These are phyloP conservation scores for Chaenodraco wilsoni DNA, from an alignment of 2,797 vertebrate species.

Conservation along the genomic window DNA sequence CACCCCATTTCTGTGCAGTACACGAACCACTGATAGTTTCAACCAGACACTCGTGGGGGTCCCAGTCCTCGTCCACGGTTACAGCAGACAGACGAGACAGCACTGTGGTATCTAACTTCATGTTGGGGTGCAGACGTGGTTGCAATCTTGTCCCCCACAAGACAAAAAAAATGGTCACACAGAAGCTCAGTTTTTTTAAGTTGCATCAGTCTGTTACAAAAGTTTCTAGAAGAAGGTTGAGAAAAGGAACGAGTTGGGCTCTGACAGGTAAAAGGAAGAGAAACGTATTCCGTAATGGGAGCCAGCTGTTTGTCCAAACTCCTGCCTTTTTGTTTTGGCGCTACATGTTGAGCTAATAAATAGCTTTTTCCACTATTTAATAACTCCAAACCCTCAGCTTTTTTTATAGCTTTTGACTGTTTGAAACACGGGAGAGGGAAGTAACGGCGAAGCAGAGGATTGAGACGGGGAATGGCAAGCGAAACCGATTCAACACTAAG, in stretches of 20 bases:
- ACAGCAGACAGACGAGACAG: neutral
- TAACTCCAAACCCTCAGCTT: slow-evolving; percentile 17
- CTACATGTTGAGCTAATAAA: slow-evolving; percentile 47
- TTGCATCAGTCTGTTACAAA: neutral
- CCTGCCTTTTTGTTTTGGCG: slow-evolving; percentile 45
- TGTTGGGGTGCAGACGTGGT: slow-evolving; percentile 22
- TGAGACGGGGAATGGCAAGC: slow-evolving; percentile 23
- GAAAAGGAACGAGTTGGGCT: slow-evolving; percentile 7
- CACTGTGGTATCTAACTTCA: slow-evolving; percentile 21
- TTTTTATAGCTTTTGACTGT: slow-evolving; percentile 38
- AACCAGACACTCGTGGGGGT: slow-evolving; percentile 4
- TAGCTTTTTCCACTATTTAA: slow-evolving; percentile 35
- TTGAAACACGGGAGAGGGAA: slow-evolving; percentile 27
- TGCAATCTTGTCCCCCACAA: slow-evolving; percentile 10
- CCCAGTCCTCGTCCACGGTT: neutral
- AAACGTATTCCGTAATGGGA: slow-evolving; percentile 65
- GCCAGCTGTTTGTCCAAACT: slow-evolving; percentile 69
- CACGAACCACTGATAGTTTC: slow-evolving; percentile 36
- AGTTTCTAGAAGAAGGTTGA: neutral
- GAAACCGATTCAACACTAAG: slow-evolving; percentile 35
- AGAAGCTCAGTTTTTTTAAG: slow-evolving; percentile 10
- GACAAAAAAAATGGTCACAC: neutral
- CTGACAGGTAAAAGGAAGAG: slow-evolving; percentile 58
- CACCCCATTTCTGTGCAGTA: neutral
- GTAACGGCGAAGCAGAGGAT: slow-evolving; percentile 11